phyloP scores from a whole-genome alignment of 1,140 invertebrate genomes.

The Pogonus chalceus region DNA sequence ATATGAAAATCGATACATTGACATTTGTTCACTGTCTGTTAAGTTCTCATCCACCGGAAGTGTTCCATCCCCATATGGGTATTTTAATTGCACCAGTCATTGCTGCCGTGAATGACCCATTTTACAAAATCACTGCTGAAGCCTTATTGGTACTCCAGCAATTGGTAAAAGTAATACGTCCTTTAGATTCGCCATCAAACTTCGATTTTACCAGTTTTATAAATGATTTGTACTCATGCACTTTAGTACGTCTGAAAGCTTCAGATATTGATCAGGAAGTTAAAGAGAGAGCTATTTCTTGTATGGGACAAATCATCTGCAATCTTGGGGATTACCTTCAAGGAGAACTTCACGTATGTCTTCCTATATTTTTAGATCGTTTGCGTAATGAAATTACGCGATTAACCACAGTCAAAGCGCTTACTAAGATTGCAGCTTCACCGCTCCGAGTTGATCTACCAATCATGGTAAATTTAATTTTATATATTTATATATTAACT shows the following conservation, averaged over 20 bases:
- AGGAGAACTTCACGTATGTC: slow-evolving; percentile 66
- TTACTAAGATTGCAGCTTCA: slow-evolving; percentile 89
- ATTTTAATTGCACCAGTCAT: slow-evolving; percentile 82
- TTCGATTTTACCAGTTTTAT: slow-evolving; percentile 75
- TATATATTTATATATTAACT: neutral
- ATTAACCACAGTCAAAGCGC: slow-evolving; percentile 88
- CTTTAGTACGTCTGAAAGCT: slow-evolving; percentile 77
- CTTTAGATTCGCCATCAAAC: slow-evolving; percentile 57
- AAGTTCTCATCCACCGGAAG: slow-evolving; percentile 67
- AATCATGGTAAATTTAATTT: slow-evolving; percentile 54
- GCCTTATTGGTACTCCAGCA: slow-evolving; percentile 87
- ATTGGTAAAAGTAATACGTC: slow-evolving; percentile 87
- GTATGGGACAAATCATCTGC: slow-evolving; percentile 91
- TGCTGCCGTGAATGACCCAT: slow-evolving; percentile 81
- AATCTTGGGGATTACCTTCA: slow-evolving; percentile 78
- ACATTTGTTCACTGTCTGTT: slow-evolving; percentile 85
- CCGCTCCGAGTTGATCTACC: slow-evolving; percentile 79
- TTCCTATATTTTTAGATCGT: slow-evolving; percentile 90
- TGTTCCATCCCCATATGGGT: slow-evolving; percentile 71
- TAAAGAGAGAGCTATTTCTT: slow-evolving; percentile 93
- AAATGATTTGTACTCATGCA: slow-evolving; percentile 73
- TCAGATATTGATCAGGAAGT: slow-evolving; percentile 98
- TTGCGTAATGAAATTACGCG: slow-evolving; percentile 94
- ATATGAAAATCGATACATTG: slow-evolving; percentile 97
- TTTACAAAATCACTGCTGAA: slow-evolving; percentile 98